Evolutionary conservation across 2,113 vertebrate genomes (phyloP).

Genomic region (Trochalopteron elliotii): DNA sequence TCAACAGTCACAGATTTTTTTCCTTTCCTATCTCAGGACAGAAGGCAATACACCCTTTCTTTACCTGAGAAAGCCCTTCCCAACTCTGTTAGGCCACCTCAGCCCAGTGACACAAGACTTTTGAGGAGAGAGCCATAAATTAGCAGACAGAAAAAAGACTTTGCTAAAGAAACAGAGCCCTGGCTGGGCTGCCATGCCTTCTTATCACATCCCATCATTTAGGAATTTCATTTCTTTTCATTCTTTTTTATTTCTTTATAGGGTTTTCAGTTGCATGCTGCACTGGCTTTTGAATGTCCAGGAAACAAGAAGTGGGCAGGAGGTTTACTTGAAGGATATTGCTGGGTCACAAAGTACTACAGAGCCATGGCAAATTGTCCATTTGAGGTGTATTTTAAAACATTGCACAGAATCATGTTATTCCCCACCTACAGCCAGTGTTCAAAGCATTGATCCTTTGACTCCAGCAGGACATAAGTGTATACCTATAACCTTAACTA

Average conservation of each 20-base stretch:
- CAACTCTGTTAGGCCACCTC: not conserved
- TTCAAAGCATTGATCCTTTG: not conserved
- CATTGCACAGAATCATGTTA: not conserved
- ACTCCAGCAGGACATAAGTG: not conserved
- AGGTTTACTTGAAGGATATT: not conserved
- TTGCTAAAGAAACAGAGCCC: rapidly evolving
- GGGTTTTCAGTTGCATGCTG: not conserved
- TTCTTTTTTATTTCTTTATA: not conserved
- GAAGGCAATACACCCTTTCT: not conserved
- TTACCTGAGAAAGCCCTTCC: not conserved
- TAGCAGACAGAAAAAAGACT: not conserved
- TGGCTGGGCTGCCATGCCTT: not conserved
- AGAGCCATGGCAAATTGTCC: not conserved
- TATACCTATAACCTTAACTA: not conserved
- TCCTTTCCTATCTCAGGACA: not conserved
- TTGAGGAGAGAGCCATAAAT: not conserved
- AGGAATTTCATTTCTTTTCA: not conserved
- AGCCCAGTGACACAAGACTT: not conserved
- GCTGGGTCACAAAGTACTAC: not conserved
- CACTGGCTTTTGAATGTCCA: not conserved
- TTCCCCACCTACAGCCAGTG: not conserved
- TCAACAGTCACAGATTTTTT: not conserved
- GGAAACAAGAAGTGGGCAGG: not conserved
- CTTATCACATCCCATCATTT: not conserved
- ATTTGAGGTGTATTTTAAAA: not conserved